Conservation (phyloP, 2,113 vertebrate genomes). For the Tangachromis dhanisi region DNA sequence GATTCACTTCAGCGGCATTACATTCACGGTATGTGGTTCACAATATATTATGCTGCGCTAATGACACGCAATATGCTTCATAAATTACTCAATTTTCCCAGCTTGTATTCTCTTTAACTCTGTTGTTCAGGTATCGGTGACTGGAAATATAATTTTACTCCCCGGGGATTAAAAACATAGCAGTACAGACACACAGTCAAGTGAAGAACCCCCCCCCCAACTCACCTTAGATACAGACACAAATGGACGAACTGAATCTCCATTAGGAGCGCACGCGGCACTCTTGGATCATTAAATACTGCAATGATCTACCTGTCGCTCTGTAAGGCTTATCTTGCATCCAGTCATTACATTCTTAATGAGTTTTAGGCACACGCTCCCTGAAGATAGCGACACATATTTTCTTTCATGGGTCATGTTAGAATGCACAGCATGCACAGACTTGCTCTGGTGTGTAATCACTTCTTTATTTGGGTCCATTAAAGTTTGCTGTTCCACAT, state of each 20-base stretch:
- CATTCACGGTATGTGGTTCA: background rate
- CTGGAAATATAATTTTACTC: background rate
- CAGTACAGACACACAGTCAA: background rate
- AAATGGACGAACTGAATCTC: background rate
- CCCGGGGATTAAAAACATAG: background rate
- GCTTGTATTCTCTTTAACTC: background rate
- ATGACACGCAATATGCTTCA: slow-evolving; percentile 16
- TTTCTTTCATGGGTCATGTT: background rate
- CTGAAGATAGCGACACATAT: background rate
- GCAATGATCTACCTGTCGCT: slow-evolving; percentile 3
- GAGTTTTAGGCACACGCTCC: slow-evolving; percentile 10
- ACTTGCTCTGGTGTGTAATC: background rate
- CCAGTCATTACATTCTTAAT: slow-evolving; percentile 15
- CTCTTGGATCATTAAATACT: slow-evolving; percentile 8
- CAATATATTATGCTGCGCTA: slow-evolving; percentile 2
- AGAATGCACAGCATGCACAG: background rate
- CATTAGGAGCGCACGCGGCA: background rate
- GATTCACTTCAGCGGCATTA: slow-evolving; percentile 9
- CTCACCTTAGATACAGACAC: background rate
- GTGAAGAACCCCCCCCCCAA: background rate
- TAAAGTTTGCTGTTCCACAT: background rate
- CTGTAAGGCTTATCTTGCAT: slow-evolving; percentile 20
- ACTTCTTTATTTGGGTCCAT: background rate
- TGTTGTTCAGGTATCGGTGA: background rate
- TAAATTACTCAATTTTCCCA: slow-evolving; percentile 6